These are phyloP conservation scores for Neomorphus geoffroyi DNA, from an alignment of 2,797 vertebrate species.

Conservation along the genomic window DNA sequence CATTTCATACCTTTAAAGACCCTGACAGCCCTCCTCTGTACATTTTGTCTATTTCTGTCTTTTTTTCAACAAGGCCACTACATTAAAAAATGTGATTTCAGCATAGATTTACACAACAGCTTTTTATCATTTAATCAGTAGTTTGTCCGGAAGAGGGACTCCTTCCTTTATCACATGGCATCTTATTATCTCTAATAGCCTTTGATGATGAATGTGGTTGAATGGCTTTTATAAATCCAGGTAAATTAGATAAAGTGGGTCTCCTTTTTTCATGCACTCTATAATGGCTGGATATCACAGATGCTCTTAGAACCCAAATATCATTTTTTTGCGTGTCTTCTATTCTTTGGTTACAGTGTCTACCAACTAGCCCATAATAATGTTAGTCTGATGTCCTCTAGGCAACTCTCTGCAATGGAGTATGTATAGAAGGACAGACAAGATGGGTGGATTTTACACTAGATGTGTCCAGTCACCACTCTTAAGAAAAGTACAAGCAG, in stretches of 20 bases:
- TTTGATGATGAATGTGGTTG: neutral
- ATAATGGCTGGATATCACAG: neutral
- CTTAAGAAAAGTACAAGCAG: neutral
- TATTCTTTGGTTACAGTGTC: neutral
- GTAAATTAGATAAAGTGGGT: neutral
- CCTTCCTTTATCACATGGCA: neutral
- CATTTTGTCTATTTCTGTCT: neutral
- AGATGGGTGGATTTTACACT: neutral
- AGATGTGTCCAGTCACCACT: neutral
- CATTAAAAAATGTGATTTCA: neutral
- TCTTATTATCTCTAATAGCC: neutral
- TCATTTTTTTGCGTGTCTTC: neutral
- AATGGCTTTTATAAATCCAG: neutral
- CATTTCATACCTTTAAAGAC: neutral
- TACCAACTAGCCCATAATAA: rapidly evolving
- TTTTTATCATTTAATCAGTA: neutral
- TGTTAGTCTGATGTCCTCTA: neutral
- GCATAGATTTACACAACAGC: neutral
- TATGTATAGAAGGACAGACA: neutral
- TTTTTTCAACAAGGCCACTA: neutral
- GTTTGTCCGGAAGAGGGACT: neutral
- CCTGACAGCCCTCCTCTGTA: neutral
- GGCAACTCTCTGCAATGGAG: neutral
- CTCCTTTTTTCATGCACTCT: neutral
- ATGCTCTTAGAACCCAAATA: neutral